Evolutionary conservation across 64 coral and sea anemone species (phyloP).

Genomic region (Orbicella faveolata): DNA sequence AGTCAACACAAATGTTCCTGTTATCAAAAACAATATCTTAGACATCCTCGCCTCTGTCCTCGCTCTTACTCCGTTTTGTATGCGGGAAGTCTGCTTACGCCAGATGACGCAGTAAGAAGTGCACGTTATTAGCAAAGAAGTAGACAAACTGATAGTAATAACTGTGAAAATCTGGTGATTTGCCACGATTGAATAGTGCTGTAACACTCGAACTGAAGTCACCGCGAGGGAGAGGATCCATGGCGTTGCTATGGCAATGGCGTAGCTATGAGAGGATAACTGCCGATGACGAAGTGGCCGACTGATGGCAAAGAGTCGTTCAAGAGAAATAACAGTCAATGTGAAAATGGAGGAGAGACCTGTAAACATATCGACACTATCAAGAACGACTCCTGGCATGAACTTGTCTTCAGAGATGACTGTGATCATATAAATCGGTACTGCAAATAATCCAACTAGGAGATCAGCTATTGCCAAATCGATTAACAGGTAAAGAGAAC

Average conservation of each 20-base stretch:
- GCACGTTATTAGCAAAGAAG: background rate
- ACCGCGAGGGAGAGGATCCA: slow-evolving; percentile 19
- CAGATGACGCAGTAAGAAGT: slow-evolving; percentile 9
- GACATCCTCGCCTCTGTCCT: background rate
- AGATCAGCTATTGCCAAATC: slow-evolving; percentile 17
- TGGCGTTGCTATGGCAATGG: slow-evolving; percentile 5
- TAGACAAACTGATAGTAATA: background rate
- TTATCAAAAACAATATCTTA: background rate
- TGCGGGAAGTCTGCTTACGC: background rate
- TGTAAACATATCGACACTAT: slow-evolving; percentile 1
- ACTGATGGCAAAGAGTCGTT: slow-evolving; percentile 15
- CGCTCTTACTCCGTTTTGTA: background rate
- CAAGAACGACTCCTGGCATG: background rate
- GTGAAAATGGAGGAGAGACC: slow-evolving; percentile 25
- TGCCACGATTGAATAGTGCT: background rate
- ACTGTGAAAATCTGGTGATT: background rate
- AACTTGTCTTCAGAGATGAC: background rate
- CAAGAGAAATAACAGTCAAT: slow-evolving; percentile 27
- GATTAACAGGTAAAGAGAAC: slow-evolving; percentile 23
- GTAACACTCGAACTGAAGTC: background rate
- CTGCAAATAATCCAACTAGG: background rate
- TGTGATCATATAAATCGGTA: background rate
- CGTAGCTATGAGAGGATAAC: background rate
- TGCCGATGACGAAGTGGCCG: slow-evolving; percentile 11
- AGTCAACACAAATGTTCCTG: slow-evolving; percentile 18